Evolutionary conservation across 2,888 invertebrate genomes (phyloP), one percentile per base, ranked within the genome.

Genomic region (Zootermopsis nevadensis): DNA sequence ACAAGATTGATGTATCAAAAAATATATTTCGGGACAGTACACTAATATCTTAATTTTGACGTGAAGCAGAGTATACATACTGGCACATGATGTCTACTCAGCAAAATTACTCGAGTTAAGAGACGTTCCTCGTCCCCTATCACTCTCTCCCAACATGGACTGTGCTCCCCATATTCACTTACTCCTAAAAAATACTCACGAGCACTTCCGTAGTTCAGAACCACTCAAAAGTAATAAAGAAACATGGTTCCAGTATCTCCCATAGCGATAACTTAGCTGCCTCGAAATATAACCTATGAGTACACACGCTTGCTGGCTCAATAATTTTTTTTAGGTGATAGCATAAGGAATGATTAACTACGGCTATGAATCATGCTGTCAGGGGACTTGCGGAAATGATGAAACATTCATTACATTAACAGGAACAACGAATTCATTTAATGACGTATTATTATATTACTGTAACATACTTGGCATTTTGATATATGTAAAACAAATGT

Each of bases 141-240:
- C 48, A 0, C 48, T 48, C 19, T 4, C 19, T 48, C 48, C 15
- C 27, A 60, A 60, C 27, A 27, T n/a, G 60, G 27, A 10, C 27
- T 8, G n/a, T 27, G 10, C 27, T n/a, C 60, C 60, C 60, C 27
- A 27, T 15, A 60, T 60, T 27, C 60, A n/a, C 60, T 60, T 60
- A 60, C n/a, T 27, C n/a, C n/a, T n/a, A 60, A 27, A 60, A 53
- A 19, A 60, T 27, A 60, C n/a, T 27, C 60, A 60, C 8, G 27
- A 60, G 60, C 60, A 60, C 60, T 60, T 60, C 12, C 60, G 60
- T 60, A 60, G n/a, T 60, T 27, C 60, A 10, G n/a, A 60, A 27
- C n/a, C 60, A 60, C 60, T 60, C 60, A 60, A 60, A 60, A 60
- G 60, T 60, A 60, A 60, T 60, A 60, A 60, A 60, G 60, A 60